Evolutionary conservation across 2,113 vertebrate genomes (phyloP).

Genomic region (Podarcis muralis): DNA sequence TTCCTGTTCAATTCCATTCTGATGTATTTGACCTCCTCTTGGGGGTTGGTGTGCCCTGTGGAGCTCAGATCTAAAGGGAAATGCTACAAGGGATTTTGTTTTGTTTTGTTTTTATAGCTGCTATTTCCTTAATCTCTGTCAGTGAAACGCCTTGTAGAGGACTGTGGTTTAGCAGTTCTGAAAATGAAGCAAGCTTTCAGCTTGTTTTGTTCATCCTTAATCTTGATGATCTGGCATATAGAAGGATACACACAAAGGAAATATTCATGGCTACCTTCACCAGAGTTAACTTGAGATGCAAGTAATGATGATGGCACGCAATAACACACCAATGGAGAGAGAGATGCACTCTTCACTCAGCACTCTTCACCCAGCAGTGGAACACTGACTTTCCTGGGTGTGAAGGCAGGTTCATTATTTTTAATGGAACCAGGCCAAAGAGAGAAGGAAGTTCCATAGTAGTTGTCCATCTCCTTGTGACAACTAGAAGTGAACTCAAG

Average conservation of each 20-base stretch:
- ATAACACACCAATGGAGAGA: neutral
- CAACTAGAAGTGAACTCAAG: neutral
- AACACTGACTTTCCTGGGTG: neutral
- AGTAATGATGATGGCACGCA: neutral
- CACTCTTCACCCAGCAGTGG: too few species aligned
- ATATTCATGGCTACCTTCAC: neutral
- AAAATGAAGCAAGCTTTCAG: neutral
- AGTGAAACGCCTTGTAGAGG: neutral
- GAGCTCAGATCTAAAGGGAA: constrained; percentile 31
- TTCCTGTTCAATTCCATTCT: constrained; percentile 11
- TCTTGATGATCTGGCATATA: neutral
- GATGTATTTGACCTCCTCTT: constrained; percentile 9
- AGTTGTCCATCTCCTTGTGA: neutral
- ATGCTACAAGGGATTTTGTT: neutral
- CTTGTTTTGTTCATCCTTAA: neutral
- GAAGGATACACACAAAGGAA: neutral
- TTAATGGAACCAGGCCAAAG: neutral
- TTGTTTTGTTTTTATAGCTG: neutral
- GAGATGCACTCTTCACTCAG: neutral
- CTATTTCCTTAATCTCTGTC: constrained; percentile 20
- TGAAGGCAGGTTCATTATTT: neutral
- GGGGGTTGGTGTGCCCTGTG: neutral
- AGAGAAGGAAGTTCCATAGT: neutral
- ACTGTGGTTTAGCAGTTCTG: neutral
- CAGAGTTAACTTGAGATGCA: neutral